These are phyloP conservation scores for Allacma fusca DNA, from an alignment of 2,888 invertebrate species.

Conservation along the genomic window DNA sequence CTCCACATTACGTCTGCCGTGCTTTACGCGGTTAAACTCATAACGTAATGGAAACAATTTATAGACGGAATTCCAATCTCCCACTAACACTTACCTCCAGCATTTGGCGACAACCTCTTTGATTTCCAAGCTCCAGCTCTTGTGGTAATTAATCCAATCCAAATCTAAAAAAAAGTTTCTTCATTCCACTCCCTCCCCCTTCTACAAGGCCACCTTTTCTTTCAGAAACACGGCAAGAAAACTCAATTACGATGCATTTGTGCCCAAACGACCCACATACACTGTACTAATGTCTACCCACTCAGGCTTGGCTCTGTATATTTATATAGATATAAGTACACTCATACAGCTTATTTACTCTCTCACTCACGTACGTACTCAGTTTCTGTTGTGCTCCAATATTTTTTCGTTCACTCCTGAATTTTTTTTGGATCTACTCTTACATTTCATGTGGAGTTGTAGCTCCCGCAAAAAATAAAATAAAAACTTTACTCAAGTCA, in stretches of 20 bases:
- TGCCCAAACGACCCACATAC: too few species aligned
- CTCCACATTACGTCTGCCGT: neutral
- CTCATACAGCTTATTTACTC: too few species aligned
- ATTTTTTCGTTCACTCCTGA: neutral
- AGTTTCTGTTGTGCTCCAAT: too few species aligned
- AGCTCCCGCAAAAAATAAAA: neutral
- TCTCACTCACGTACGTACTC: too few species aligned
- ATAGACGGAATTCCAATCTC: conserved; percentile 3
- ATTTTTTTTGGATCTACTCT: too few species aligned
- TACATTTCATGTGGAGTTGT: neutral
- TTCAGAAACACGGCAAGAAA: too few species aligned
- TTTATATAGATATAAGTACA: too few species aligned
- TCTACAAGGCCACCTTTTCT: too few species aligned
- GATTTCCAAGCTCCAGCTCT: neutral
- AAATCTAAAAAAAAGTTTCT: conserved; percentile 17
- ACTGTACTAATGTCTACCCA: too few species aligned
- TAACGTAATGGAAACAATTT: conserved; percentile 11
- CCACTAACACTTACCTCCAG: neutral
- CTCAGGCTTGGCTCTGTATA: too few species aligned
- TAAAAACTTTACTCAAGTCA: conserved; percentile 3
- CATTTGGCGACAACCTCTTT: neutral
- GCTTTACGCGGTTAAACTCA: neutral
- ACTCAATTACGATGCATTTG: too few species aligned
- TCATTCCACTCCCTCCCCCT: neutral
- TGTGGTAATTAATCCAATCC: conserved; percentile 38